Evolutionary conservation across 1,140 invertebrate species (phyloP), one percentile per base, ranked within the genome.

Genomic region (Magallana gigas): DNA sequence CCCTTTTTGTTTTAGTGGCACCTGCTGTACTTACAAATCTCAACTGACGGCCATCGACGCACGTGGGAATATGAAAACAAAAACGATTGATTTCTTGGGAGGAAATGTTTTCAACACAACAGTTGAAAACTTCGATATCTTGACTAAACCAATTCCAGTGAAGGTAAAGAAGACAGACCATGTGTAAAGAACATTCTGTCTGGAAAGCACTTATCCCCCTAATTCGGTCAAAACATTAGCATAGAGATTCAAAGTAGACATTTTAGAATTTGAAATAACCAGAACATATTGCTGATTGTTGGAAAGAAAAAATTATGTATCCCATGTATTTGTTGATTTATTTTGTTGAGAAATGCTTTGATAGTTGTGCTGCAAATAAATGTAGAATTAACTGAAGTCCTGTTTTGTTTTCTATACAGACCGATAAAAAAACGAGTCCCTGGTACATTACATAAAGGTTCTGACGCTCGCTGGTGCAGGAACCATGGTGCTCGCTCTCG

Each of bases 361-460:
- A 48, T 48, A 4, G 36, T 48, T 48, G 36, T 48, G 5, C 36
- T 48, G 36, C 36, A 48, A 48, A 48, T 48, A 48, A 48, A 48
- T 48, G 36, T 48, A 48, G 36, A 48, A 48, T 23, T 0, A 48
- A 2, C 23, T 18, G 23, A 76, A 29, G 7, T 29, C 8, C 14
- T 76, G 23, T 29, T 76, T 76, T 76, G 18, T 71, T 76, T 76
- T 76, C 23, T 23, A 76, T 29, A 76, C 68, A 76, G 68, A 76
- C 14, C 11, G 36, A 76, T 76, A 2, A 18, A 76, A 76, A 76
- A 18, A 36, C 23, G 23, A 23, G 23, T 76, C 29, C 4, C 2
- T 29, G 11, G 5, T 48, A 76, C 23, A 76, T 23, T 76, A 23
- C 9, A 29, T 4, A 11, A 29, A 29, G 68, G 36, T 76, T 29